Conservation (phyloP, 2,888 invertebrate genomes). For the Perdita meconis region DNA sequence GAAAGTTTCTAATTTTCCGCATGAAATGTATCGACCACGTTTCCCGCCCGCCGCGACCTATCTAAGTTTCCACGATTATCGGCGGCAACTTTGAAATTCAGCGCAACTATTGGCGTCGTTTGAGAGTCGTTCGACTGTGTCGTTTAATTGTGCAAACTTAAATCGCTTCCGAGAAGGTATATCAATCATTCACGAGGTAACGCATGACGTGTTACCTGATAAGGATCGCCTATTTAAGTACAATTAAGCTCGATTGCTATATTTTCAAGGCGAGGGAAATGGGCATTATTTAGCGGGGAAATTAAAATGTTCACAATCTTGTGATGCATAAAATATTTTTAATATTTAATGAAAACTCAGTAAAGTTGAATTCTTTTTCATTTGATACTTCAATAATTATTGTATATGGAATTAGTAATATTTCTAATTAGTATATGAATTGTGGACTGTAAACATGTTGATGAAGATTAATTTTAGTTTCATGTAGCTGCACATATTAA, state of each 20-base stretch:
- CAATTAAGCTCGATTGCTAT: background rate
- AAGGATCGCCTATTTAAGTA: background rate
- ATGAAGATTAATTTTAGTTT: too few relatives aligned
- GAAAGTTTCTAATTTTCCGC: conserved; percentile 49
- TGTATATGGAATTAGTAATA: too few relatives aligned
- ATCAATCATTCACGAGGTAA: background rate
- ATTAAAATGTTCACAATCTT: too few relatives aligned
- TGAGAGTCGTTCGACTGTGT: conserved; percentile 3
- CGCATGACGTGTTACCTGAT: background rate
- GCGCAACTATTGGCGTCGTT: conserved; percentile 17
- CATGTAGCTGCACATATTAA: too few relatives aligned
- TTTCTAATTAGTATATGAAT: too few relatives aligned
- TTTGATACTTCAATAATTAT: too few relatives aligned
- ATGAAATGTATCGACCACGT: conserved; percentile 28
- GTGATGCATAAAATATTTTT: too few relatives aligned
- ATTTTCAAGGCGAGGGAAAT: background rate
- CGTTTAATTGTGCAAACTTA: background rate
- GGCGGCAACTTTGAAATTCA: conserved; percentile 12
- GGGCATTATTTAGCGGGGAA: background rate
- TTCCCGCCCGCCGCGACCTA: background rate
- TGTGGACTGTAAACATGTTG: too few relatives aligned
- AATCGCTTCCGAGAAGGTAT: background rate
- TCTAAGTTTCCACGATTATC: conserved; percentile 34
- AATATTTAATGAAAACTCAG: too few relatives aligned
- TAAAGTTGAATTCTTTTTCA: too few relatives aligned